Evolutionary conservation across 2,113 vertebrate genomes (phyloP).

Genomic region (Coreoperca whiteheadi): DNA sequence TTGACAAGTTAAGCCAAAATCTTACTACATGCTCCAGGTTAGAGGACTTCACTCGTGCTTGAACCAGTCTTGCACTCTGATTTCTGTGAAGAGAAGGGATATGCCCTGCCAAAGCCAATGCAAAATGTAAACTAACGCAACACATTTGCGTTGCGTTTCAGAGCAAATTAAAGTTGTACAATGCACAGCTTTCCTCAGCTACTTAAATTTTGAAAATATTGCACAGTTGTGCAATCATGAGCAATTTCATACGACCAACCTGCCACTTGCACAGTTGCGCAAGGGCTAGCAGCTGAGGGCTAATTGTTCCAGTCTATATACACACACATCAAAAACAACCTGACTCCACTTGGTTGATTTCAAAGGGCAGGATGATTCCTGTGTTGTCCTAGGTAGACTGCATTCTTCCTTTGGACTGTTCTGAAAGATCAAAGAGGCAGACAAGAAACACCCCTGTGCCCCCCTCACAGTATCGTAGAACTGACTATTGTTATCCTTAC

Average conservation of each 20-base stretch:
- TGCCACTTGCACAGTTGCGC: conserved; percentile 82
- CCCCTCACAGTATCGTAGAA: conserved; percentile 74
- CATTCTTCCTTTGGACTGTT: conserved; percentile 77
- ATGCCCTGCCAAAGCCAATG: conserved; percentile 68
- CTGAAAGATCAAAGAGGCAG: conserved; percentile 83
- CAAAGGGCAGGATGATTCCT: conserved; percentile 70
- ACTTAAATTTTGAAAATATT: conserved; percentile 40
- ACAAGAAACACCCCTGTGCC: conserved; percentile 68
- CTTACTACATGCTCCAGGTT: conserved; percentile 80
- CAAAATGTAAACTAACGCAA: conserved; percentile 54
- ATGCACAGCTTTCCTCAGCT: conserved; percentile 81
- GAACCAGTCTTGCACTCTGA: conserved; percentile 69
- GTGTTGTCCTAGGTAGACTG: conserved; percentile 73
- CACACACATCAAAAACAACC: conserved; percentile 48
- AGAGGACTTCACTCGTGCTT: conserved; percentile 71
- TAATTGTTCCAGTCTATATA: background rate
- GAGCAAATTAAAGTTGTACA: conserved; percentile 74
- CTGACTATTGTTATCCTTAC: conserved; percentile 76
- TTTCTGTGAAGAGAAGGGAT: conserved; percentile 83
- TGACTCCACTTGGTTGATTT: conserved; percentile 69
- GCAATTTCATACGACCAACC: conserved; percentile 9
- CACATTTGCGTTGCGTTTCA: conserved; percentile 75
- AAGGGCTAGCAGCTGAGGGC: conserved; percentile 76
- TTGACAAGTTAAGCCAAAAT: conserved; percentile 67
- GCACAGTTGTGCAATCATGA: conserved; percentile 77